A percentile compares a stretch with the other conserved stretches of the same genome.
Conservation (phyloP, 2,113 vertebrate genomes). For the Willisornis vidua region DNA sequence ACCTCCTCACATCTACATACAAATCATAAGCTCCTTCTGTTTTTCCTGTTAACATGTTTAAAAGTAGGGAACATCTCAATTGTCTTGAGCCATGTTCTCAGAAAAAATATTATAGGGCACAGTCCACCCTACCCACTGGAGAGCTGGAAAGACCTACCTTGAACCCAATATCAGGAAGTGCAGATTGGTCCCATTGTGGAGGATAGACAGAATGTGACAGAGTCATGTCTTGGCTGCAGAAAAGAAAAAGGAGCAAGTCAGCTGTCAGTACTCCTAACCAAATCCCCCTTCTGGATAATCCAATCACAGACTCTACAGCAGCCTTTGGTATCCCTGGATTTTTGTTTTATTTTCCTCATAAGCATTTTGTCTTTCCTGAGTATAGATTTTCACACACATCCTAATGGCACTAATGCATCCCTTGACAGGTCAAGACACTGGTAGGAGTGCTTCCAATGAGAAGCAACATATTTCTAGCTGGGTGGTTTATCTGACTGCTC, state of each 20-base stretch:
- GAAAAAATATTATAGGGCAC: not conserved
- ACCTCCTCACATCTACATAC: not conserved
- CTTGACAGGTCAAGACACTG: not conserved
- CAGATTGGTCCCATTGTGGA: slow-evolving; percentile 55
- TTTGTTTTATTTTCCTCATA: not conserved
- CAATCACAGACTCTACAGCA: not conserved
- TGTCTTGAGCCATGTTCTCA: not conserved
- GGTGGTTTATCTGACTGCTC: not conserved
- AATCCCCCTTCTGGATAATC: not conserved
- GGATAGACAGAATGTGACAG: not conserved
- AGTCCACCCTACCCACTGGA: not conserved
- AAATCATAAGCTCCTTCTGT: not conserved
- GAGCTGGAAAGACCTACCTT: slow-evolving; percentile 23
- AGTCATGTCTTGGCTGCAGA: not conserved
- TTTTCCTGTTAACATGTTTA: not conserved
- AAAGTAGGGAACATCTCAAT: not conserved
- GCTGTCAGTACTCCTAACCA: not conserved
- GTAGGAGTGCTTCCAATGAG: not conserved
- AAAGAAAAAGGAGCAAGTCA: not conserved
- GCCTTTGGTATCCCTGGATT: not conserved
- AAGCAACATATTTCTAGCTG: not conserved
- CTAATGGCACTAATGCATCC: not conserved
- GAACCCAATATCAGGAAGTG: slow-evolving; percentile 47
- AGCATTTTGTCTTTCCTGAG: not conserved
- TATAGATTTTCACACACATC: not conserved